Conservation (phyloP, 2,113 vertebrate species). For the Cygnus atratus region DNA sequence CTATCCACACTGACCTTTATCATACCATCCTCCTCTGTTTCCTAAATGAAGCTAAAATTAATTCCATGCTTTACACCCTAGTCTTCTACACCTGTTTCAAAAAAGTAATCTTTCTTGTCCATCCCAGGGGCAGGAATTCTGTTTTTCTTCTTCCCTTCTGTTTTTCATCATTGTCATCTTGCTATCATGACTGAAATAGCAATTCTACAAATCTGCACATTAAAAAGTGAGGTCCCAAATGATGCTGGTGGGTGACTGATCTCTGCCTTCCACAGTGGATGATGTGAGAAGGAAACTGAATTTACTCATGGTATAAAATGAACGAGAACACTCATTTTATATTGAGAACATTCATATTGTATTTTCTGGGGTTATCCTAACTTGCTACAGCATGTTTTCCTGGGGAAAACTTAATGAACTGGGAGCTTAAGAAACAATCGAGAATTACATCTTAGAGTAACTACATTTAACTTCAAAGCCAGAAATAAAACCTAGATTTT, state of each 20-base stretch:
- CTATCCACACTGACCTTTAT: not conserved
- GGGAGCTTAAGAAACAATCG: not conserved
- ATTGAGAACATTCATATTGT: too few relatives aligned
- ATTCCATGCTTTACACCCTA: not conserved
- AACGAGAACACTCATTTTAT: too few relatives aligned
- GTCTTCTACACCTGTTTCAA: not conserved
- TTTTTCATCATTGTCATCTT: not conserved
- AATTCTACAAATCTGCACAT: not conserved
- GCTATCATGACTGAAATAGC: fast-evolving
- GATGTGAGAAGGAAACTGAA: not conserved
- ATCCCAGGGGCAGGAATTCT: not conserved
- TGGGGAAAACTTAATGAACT: not conserved
- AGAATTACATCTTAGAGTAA: not conserved
- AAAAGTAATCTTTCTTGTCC: not conserved
- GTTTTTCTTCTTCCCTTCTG: not conserved
- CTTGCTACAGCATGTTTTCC: not conserved
- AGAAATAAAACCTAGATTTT: not conserved
- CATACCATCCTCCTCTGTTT: not conserved
- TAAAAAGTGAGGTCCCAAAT: not conserved
- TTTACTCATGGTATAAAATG: not conserved
- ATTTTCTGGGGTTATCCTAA: not conserved
- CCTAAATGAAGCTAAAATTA: not conserved
- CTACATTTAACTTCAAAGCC: not conserved
- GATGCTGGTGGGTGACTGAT: not conserved
- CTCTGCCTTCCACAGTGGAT: not conserved